Base-by-base conservation (phyloP, 2,888 invertebrate genomes). In the Callyntrura sp. region DNA sequence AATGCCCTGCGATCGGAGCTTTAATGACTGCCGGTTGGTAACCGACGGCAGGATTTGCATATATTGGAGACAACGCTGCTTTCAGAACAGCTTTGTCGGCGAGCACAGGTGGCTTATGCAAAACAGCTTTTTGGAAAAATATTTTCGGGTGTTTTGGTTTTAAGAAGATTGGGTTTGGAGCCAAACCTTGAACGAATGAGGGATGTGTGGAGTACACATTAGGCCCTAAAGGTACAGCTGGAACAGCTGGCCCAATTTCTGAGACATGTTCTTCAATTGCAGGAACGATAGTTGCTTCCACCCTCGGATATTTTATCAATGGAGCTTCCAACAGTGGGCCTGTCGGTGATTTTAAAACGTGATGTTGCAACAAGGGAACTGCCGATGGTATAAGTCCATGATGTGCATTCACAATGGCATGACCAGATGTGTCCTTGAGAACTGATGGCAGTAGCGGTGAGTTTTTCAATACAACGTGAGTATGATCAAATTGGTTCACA, bases 1-100 rank as follows among this genome's bases (percentile, higher is more conserved):
- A 86, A 14, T 48, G 51, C 0, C n/a, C n/a, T n/a, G n/a, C n/a
- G n/a, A 86, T 0, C 35, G 86, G 86, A 1, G 79, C 78, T 68
- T 79, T 86, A 5, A 45, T 8, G 20, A 86, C 60, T 12, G 62
- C 86, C 20, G 43, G 17, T 20, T 43, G 43, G 1, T 14, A 9
- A n/a, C n/a, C 25, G 5, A 28, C 12, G 12, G 25, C 60, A 45
- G 76, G 51, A n/a, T 57, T 14, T 3, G 11, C 20, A 12, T 65
- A 86, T 8, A 45, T 70, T 35, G 88, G 88, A 3, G 88, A 62
- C 28, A 83, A 65, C 5, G 83, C 83, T 11, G 60, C 65, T 62
- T 88, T 88, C n/a, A 88, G 35, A 45, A 88, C 83, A 11, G 83
- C 83, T 28, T 88, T 88, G 17, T 78, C 88, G 2, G 76, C 48